phyloP scores from a whole-genome alignment of 2,797 vertebrate genomes.

The Dromococcyx pavoninus region DNA sequence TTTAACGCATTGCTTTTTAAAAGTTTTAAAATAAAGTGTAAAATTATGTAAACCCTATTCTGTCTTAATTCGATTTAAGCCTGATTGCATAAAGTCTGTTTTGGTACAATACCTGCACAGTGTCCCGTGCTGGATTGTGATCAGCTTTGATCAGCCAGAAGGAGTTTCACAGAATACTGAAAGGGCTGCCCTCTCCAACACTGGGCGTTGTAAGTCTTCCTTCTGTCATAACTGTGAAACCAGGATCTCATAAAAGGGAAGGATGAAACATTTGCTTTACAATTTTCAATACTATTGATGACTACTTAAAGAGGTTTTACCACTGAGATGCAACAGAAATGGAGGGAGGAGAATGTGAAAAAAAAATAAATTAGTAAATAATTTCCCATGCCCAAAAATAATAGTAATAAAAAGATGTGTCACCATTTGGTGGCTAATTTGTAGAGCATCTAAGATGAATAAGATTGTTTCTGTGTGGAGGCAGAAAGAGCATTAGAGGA shows the following conservation, averaged over 20 bases:
- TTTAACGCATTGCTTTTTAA: not conserved
- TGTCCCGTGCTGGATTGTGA: rapidly evolving
- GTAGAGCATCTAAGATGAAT: not conserved
- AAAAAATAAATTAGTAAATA: not conserved
- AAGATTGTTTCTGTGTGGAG: not conserved
- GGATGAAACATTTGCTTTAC: not conserved
- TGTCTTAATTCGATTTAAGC: not conserved
- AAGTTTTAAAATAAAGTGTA: conserved; percentile 11
- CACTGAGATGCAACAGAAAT: not conserved
- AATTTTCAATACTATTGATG: not conserved
- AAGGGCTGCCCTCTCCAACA: not conserved
- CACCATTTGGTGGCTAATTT: not conserved
- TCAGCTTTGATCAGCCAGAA: not conserved
- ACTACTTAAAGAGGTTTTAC: not conserved
- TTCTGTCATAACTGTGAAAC: not conserved
- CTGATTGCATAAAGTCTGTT: not conserved
- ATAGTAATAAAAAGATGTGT: not conserved
- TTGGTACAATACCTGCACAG: not conserved
- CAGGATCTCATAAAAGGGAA: not conserved
- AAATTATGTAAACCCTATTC: not conserved
- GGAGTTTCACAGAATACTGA: not conserved
- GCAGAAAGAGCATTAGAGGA: not conserved
- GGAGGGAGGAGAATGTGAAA: rapidly evolving
- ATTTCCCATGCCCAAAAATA: not conserved
- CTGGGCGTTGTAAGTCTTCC: not conserved